Evolutionary conservation across 2,888 invertebrate species (phyloP).

Genomic region (Mellilla xanthometata): DNA sequence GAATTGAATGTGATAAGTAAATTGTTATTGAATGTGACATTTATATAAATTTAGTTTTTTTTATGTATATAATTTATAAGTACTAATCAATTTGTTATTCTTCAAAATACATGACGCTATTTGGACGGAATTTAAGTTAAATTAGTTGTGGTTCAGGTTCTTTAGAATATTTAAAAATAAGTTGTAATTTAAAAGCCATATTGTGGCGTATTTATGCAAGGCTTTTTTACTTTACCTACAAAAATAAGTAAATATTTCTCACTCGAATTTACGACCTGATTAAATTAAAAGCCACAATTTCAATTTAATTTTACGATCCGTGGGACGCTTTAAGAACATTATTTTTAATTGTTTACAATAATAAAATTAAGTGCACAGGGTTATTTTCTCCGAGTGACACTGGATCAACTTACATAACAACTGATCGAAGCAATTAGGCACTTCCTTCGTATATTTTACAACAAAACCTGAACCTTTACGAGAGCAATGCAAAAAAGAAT

Average conservation of each 20-base stretch:
- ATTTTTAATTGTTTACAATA: slow-evolving; percentile 7
- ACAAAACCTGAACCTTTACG: slow-evolving; percentile 39
- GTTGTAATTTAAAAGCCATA: no score
- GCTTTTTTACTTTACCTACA: no score
- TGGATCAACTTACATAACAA: slow-evolving; percentile 28
- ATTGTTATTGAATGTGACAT: slow-evolving; percentile 3
- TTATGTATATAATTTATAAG: no score
- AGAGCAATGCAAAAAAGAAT: slow-evolving; percentile 29
- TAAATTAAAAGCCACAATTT: neutral
- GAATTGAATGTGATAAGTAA: slow-evolving; percentile 2
- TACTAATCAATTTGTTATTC: no score
- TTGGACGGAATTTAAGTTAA: no score
- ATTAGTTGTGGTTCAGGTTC: no score
- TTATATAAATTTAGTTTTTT: no score
- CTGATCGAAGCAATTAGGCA: slow-evolving; percentile 30
- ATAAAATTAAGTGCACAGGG: slow-evolving; percentile 7
- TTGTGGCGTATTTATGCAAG: no score
- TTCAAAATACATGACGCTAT: no score
- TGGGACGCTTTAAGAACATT: neutral
- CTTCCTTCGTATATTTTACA: slow-evolving; percentile 35
- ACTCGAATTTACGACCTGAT: neutral
- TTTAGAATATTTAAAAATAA: no score
- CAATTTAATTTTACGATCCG: neutral
- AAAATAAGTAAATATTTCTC: no score
- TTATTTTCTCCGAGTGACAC: slow-evolving; percentile 9